Conservation (phyloP, 1,140 invertebrate species). For the Drosophila burlai region DNA sequence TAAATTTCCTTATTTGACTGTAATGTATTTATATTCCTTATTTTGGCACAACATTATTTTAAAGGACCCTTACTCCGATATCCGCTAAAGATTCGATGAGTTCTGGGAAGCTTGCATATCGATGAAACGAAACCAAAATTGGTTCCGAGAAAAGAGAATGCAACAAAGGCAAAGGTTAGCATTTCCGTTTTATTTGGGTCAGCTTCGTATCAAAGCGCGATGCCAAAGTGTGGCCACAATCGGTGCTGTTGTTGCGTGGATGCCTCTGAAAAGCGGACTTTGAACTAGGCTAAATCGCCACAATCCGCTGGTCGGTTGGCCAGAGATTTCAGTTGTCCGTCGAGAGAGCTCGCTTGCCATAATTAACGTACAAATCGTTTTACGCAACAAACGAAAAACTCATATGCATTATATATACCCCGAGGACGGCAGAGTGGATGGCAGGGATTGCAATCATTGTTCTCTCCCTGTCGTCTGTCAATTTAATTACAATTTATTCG, state of each 20-base stretch:
- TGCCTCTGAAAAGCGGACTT: conserved; percentile 12
- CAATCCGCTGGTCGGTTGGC: conserved; percentile 45
- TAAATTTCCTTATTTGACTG: no score
- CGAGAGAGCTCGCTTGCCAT: conserved; percentile 50
- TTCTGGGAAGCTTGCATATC: not conserved
- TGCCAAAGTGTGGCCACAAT: conserved; percentile 38
- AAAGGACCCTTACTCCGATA: not conserved
- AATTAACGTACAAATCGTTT: conserved; percentile 70
- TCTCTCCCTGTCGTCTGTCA: conserved; percentile 56
- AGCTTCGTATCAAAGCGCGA: conserved; percentile 27
- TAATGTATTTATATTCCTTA: no score
- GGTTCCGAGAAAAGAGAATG: not conserved
- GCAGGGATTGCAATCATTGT: conserved; percentile 20
- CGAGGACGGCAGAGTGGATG: conserved; percentile 4
- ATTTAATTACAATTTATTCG: conserved; percentile 78
- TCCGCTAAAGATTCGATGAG: not conserved
- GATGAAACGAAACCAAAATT: conserved; percentile 1
- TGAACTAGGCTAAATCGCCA: conserved; percentile 55
- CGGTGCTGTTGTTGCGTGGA: conserved; percentile 32
- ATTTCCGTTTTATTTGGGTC: conserved; percentile 37
- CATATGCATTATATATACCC: conserved; percentile 26
- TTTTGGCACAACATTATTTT: not conserved
- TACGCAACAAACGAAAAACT: conserved; percentile 45
- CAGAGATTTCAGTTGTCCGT: conserved; percentile 56
- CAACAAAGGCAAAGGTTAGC: conserved; percentile 11